Conservation (phyloP, 2,888 invertebrate genomes). For the Chloroclystis v-ata region DNA sequence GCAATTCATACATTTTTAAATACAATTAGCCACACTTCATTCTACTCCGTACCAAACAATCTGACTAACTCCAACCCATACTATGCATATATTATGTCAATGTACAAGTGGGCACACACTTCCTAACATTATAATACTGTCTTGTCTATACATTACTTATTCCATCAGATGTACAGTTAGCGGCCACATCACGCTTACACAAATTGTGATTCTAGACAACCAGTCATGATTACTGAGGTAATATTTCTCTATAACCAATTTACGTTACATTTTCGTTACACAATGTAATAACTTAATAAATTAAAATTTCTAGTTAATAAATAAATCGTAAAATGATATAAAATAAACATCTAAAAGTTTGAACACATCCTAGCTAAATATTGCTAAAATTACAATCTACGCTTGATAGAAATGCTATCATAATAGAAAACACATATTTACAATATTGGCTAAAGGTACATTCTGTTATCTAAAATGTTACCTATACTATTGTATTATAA, state of each 20-base stretch:
- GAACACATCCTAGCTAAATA: conserved; percentile 76
- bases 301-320: conserved; percentile 64
- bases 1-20: conserved; percentile 12
- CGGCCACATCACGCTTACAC: conserved; percentile 22
- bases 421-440: conserved; percentile 59
- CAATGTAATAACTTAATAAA: conserved; percentile 60
- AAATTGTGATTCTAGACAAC: conserved; percentile 49
- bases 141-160: conserved; percentile 19
- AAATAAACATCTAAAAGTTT: conserved; percentile 61
- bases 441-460: conserved; percentile 53
- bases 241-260: conserved; percentile 47
- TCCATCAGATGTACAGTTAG: conserved; percentile 15
- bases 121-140: conserved; percentile 31
- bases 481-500: conserved; percentile 48
- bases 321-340: conserved; percentile 60
- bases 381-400: conserved; percentile 65
- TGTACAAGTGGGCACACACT: conserved; percentile 15
- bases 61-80: conserved; percentile 13
- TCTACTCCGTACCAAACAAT: conserved; percentile 13
- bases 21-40: conserved; percentile 22
- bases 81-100: conserved; percentile 13
- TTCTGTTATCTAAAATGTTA: conserved; percentile 46
- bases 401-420: conserved; percentile 63
- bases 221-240: conserved; percentile 51
- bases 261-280: conserved; percentile 32